These are phyloP conservation scores for Akabosia matsudoensis DNA, from an alignment of 1,140 invertebrate species.

Conservation along the genomic window DNA sequence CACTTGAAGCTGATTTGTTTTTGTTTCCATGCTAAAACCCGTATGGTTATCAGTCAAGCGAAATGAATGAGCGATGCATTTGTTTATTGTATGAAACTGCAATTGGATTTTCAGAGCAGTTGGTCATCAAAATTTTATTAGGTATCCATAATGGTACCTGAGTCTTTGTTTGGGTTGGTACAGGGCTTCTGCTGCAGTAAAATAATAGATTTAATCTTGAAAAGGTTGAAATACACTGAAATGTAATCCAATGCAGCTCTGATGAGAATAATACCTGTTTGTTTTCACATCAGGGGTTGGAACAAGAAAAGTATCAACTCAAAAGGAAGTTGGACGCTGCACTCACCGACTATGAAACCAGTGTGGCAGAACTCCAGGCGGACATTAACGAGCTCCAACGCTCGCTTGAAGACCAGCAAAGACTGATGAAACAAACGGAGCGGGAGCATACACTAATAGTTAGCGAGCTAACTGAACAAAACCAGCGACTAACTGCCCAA, in stretches of 20 bases:
- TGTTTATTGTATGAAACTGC: neutral
- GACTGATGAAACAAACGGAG: constrained; percentile 66
- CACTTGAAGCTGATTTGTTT: too few species aligned
- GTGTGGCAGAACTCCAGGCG: constrained; percentile 77
- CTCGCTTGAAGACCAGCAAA: constrained; percentile 61
- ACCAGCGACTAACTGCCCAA: constrained; percentile 79
- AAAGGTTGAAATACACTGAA: too few species aligned
- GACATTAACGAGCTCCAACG: constrained; percentile 72
- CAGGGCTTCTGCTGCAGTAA: too few species aligned
- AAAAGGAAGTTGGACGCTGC: constrained; percentile 75
- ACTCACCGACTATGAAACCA: constrained; percentile 84
- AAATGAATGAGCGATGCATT: neutral
- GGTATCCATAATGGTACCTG: too few species aligned
- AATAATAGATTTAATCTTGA: too few species aligned
- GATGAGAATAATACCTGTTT: too few species aligned
- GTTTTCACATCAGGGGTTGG: constrained; percentile 84
- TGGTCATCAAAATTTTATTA: neutral
- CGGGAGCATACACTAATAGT: constrained; percentile 75
- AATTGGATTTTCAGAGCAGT: neutral
- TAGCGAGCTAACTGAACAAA: constrained; percentile 82
- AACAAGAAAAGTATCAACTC: constrained; percentile 87
- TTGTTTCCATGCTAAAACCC: neutral
- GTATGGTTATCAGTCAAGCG: neutral
- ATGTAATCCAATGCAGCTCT: too few species aligned
- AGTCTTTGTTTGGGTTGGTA: too few species aligned